Conservation (phyloP, 2,797 vertebrate genomes). For the Huso huso region DNA sequence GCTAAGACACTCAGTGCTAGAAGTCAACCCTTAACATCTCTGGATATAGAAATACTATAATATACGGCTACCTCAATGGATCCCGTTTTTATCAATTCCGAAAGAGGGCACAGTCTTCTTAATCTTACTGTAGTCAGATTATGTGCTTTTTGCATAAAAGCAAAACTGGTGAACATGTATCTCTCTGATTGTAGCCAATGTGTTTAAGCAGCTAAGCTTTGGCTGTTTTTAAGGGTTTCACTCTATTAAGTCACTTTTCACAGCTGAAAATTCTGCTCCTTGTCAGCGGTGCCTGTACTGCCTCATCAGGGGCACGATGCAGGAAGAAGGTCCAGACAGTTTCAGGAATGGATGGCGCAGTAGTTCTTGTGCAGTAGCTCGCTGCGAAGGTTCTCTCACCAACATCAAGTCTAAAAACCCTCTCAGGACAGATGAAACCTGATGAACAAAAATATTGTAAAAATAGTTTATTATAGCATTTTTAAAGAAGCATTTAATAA, state of each 20-base stretch:
- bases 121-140: neutral
- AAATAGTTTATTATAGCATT: too few relatives aligned
- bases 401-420: constrained; percentile 92
- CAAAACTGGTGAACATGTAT: neutral
- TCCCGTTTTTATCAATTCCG: too few relatives aligned
- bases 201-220: constrained; percentile 52
- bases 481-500: too few relatives aligned
- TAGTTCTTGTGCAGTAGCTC: constrained; percentile 87
- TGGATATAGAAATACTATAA: too few relatives aligned
- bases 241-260: constrained; percentile 35
- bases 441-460: constrained; percentile 19
- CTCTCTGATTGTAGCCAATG: neutral
- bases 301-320: constrained; percentile 95
- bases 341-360: constrained; percentile 89
- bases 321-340: constrained; percentile 83
- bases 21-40: neutral
- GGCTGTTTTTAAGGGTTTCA: constrained; percentile 48
- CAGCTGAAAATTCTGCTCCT: constrained; percentile 32
- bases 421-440: constrained; percentile 84
- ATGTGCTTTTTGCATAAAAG: neutral
- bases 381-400: constrained; percentile 87
- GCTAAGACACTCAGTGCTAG: neutral
- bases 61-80: too few relatives aligned
- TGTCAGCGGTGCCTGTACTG: constrained; percentile 88
- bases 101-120: too few relatives aligned